phyloP scores from a whole-genome alignment of 1,140 invertebrate species.

The Neodiprion virginianus region DNA sequence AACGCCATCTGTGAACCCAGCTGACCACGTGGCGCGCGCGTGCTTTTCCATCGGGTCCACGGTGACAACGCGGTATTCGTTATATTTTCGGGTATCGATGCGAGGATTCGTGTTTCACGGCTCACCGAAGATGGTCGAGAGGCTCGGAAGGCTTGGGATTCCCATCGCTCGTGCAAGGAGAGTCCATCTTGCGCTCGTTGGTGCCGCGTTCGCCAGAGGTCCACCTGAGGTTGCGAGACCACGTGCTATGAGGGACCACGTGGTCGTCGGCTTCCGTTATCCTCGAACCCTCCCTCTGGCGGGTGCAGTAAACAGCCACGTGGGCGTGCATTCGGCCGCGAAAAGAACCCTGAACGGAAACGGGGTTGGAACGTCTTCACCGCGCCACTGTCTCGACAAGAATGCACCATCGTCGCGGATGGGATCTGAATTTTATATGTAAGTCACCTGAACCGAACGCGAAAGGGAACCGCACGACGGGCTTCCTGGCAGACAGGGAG shows the following conservation, averaged over 20 bases:
- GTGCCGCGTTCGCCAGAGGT: neutral
- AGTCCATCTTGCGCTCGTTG: constrained; percentile 2
- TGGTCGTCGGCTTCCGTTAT: neutral
- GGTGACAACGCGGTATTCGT: no score
- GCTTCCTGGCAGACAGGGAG: constrained; percentile 60
- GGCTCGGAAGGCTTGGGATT: no score
- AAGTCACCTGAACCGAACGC: constrained; percentile 35
- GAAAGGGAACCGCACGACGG: constrained; percentile 23
- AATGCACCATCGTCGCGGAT: constrained; percentile 61
- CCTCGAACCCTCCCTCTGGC: neutral
- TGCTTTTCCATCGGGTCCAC: neutral
- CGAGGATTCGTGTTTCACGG: no score
- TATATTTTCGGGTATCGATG: no score
- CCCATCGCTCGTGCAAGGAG: neutral
- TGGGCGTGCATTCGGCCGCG: constrained; percentile 11
- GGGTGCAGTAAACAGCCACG: constrained; percentile 21
- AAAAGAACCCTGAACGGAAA: constrained; percentile 28
- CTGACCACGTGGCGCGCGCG: constrained; percentile 5
- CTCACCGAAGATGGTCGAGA: no score
- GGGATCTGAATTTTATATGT: constrained; percentile 44
- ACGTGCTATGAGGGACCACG: neutral
- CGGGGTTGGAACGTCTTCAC: constrained; percentile 36
- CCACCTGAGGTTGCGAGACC: constrained; percentile 19
- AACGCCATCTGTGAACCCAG: neutral
- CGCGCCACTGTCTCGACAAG: constrained; percentile 42